phyloP scores from a whole-genome alignment of 2,888 invertebrate genomes.

The Onchidella celtica region DNA sequence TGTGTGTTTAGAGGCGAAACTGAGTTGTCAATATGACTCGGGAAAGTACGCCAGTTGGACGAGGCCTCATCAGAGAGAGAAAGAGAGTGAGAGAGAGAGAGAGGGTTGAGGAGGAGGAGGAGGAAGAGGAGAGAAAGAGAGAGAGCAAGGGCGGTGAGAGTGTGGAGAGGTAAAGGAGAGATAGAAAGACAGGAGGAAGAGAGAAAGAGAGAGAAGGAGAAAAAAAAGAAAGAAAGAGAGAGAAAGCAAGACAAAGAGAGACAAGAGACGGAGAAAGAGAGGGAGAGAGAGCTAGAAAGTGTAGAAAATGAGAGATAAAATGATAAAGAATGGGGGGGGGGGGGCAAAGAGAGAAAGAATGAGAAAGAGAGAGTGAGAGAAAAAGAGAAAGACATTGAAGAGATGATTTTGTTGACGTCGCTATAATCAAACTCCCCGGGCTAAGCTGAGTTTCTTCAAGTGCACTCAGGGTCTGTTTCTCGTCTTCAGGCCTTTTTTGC shows the following conservation, averaged over 20 bases:
- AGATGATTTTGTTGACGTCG: too few relatives aligned
- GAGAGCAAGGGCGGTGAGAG: background rate
- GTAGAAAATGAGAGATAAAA: background rate
- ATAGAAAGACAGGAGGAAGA: background rate
- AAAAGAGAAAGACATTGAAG: background rate
- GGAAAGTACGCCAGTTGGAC: too few relatives aligned
- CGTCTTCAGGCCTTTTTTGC: too few relatives aligned
- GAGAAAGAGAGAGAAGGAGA: background rate
- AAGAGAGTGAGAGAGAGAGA: background rate
- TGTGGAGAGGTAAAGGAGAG: conserved; percentile 1
- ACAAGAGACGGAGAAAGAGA: background rate
- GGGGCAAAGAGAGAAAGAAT: background rate
- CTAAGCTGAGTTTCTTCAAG: too few relatives aligned
- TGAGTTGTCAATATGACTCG: too few relatives aligned
- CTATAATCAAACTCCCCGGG: too few relatives aligned
- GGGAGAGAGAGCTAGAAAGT: background rate
- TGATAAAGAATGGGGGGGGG: background rate
- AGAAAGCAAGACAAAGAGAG: background rate
- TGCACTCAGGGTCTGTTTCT: too few relatives aligned
- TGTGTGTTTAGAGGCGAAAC: too few relatives aligned
- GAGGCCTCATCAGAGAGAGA: too few relatives aligned
- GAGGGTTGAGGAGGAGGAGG: background rate
- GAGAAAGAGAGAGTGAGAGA: background rate
- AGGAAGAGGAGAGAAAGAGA: background rate
- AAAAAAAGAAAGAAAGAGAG: background rate